A percentile compares a stretch with the other conserved stretches of the same genome.
Conservation (phyloP, 2,888 invertebrate genomes). For the Strigamia crassipes region DNA sequence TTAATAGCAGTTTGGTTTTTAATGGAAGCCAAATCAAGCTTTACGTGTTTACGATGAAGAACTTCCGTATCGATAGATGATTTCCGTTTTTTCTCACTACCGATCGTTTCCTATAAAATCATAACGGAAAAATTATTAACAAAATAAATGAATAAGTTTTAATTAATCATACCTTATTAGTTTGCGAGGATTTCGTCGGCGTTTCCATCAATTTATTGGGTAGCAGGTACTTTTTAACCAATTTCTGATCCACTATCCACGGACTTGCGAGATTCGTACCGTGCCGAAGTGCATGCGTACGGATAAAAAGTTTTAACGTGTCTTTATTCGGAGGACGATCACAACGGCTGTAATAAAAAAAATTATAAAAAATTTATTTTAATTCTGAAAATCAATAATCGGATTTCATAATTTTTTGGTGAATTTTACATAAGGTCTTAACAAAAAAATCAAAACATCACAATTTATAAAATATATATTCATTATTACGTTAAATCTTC, state of each 20-base stretch:
- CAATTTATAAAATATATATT: conserved; percentile 9
- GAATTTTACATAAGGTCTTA: too few species aligned
- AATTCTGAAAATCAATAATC: not conserved
- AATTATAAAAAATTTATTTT: not conserved
- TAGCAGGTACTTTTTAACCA: conserved; percentile 57
- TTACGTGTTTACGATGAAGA: not conserved
- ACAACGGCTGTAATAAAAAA: conserved; percentile 35
- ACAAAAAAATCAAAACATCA: not conserved
- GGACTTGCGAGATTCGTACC: conserved; percentile 57
- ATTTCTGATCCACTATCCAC: conserved; percentile 58
- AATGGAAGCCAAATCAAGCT: conserved; percentile 7
- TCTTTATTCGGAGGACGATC: conserved; percentile 55
- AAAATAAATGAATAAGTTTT: not conserved
- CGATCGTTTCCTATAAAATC: not conserved
- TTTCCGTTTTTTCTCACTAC: conserved; percentile 20
- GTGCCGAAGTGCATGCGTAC: conserved; percentile 57
- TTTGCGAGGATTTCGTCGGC: conserved; percentile 29
- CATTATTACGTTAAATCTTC: conserved; percentile 45
- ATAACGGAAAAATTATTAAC: not conserved
- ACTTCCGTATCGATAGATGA: not conserved
- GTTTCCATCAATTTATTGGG: conserved; percentile 58
- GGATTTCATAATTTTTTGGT: too few species aligned
- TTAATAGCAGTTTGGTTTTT: not conserved
- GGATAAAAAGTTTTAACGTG: conserved; percentile 58
- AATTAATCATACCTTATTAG: not conserved